Evolutionary conservation across 1,140 invertebrate species (phyloP).

Genomic region (Leptopilina boulardi): DNA sequence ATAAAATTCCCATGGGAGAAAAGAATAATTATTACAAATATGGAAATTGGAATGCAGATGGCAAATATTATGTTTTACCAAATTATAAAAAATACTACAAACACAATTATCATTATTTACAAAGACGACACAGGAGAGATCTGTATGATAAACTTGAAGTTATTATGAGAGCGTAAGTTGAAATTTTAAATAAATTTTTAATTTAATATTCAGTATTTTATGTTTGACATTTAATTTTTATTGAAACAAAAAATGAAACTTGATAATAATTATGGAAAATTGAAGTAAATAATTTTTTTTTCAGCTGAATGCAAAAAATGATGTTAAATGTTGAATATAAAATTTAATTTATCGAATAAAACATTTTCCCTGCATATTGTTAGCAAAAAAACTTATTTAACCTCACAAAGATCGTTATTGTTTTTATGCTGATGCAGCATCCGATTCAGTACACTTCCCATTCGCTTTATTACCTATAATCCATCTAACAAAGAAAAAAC

Average conservation of each 20-base stretch:
- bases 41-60: conserved; percentile 54
- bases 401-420: not conserved
- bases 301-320: not conserved
- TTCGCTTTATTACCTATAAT: not conserved
- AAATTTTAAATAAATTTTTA: not conserved
- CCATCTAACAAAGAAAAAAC: not conserved
- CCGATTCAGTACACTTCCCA: not conserved
- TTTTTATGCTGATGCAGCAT: not conserved
- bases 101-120: conserved; percentile 68
- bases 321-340: not conserved
- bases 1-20: conserved; percentile 64
- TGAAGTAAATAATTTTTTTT: not conserved
- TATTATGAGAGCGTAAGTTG: conserved; percentile 82
- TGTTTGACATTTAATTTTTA: too few species aligned
- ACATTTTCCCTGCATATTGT: not conserved
- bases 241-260: not conserved
- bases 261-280: too few species aligned
- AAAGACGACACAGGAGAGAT: conserved; percentile 77
- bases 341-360: not conserved
- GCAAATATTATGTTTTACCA: conserved; percentile 54
- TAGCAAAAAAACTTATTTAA: conserved; percentile 7
- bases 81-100: conserved; percentile 62
- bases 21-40: conserved; percentile 47
- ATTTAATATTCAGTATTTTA: conserved; percentile 41
- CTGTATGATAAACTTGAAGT: conserved; percentile 82